These are phyloP conservation scores for Agelastica alni DNA, from an alignment of 2,888 invertebrate species.

Conservation along the genomic window DNA sequence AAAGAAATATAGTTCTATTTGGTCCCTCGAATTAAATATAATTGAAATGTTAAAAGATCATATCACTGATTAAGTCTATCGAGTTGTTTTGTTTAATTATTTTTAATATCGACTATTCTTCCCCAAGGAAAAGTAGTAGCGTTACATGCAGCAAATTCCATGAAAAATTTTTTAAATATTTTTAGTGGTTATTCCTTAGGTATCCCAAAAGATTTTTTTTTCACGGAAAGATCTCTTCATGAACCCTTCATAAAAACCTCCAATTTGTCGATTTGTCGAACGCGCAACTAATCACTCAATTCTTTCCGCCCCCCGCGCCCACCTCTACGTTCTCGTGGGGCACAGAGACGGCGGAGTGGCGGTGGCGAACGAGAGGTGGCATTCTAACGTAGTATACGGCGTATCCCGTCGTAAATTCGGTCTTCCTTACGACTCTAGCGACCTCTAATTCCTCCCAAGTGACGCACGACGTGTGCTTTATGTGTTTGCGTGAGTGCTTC, in stretches of 20 bases:
- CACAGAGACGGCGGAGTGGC: slow-evolving; percentile 8
- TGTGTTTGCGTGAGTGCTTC: slow-evolving; percentile 55
- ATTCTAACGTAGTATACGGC: slow-evolving; percentile 52
- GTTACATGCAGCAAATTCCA: too few species aligned
- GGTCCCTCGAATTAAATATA: too few species aligned
- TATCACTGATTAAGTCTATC: too few species aligned
- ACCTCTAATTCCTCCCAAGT: slow-evolving; percentile 57
- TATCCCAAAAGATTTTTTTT: too few species aligned
- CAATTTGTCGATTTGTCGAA: background rate
- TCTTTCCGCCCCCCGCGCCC: background rate
- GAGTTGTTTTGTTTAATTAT: too few species aligned
- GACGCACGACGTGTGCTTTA: slow-evolving; percentile 57
- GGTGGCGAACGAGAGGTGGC: slow-evolving; percentile 43
- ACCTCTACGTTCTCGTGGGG: slow-evolving; percentile 1
- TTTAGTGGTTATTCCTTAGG: too few species aligned
- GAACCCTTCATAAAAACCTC: background rate
- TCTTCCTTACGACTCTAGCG: slow-evolving; percentile 54
- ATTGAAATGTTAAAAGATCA: too few species aligned
- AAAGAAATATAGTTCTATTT: too few species aligned
- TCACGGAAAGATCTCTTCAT: too few species aligned
- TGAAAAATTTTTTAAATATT: too few species aligned
- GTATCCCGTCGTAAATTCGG: slow-evolving; percentile 54
- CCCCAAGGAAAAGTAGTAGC: too few species aligned
- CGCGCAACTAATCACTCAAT: background rate
- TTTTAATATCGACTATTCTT: too few species aligned